Base-by-base conservation (phyloP, 2,888 invertebrate species). In the Mythimna pallens region DNA sequence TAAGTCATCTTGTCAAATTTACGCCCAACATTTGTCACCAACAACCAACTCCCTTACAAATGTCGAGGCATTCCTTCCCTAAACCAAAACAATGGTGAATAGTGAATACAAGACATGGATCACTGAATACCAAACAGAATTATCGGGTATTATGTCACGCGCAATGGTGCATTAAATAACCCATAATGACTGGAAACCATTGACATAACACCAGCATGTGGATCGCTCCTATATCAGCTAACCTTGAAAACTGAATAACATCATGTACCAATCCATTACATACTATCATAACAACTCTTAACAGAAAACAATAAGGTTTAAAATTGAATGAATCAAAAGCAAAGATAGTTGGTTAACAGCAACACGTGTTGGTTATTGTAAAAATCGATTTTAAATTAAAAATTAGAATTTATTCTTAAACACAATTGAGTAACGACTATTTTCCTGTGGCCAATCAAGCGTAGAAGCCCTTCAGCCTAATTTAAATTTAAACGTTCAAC, bases 181-280 rank as follows among this genome's bases (percentile, higher is more conserved):
- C 78, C 65, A 67, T 74, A 78, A 71, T 73, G 65, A 70, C 64
- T 72, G 34, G 47, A 64, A 57, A 54, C 73, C 57, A 82, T 61
- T 70, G 68, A 72, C 43, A 76, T 68, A 71, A 54, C 78, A 78
- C 78, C 68, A 61, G 22, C 80, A 71, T 79, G 83, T 79, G 83
- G 62, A 82, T 64, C 70, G 65, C 75, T 80, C 81, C 83, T 80
- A 76, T 86, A 86, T 85, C 85, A 61, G n/a, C 12, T 59, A 69
- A 47, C 86, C 87, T 86, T 86, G 85, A 70, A 69, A 58, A 54
- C 34, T 78, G 66, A 86, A 85, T 83, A 86, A 83, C 75, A 85
- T 25, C 68, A 59, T 69, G 34, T n/a, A 78, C 87, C 71, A 76
- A 70, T 47, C 58, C 50, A 67, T 17, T 20, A 58, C 57, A 50